Conservation (phyloP, 2,797 vertebrate species). For the Phataginus tetradactyla region DNA sequence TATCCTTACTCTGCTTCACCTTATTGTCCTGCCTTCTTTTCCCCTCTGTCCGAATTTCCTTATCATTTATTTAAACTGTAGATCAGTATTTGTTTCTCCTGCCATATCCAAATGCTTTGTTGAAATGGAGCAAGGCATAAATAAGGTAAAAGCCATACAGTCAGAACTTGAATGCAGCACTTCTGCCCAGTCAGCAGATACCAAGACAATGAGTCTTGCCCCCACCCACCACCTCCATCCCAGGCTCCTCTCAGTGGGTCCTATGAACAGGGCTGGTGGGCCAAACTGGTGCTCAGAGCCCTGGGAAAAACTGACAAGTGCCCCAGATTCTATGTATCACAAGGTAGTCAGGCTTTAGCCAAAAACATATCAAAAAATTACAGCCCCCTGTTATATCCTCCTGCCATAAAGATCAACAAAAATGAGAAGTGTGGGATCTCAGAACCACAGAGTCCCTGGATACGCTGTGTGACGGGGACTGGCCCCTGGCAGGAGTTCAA, state of each 20-base stretch:
- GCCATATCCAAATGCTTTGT: not conserved
- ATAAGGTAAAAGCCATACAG: not conserved
- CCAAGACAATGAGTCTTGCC: not conserved
- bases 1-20: not conserved
- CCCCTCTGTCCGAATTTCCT: not conserved
- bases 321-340: not conserved
- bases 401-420: not conserved
- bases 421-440: not conserved
- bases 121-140: not conserved
- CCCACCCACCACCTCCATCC: accelerated
- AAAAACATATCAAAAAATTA: not conserved
- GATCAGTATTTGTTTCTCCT: not conserved
- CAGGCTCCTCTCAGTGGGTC: not conserved
- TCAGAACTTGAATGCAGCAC: not conserved
- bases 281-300: not conserved
- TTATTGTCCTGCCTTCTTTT: not conserved
- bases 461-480: not conserved
- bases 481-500: not conserved
- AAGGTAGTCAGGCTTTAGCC: not conserved
- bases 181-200: not conserved
- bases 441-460: not conserved
- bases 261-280: not conserved
- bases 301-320: not conserved
- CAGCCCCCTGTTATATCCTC: not conserved
- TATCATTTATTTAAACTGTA: not conserved